These are phyloP conservation scores for Ditula angustiorana DNA, from an alignment of 2,888 invertebrate genomes.

Conservation along the genomic window DNA sequence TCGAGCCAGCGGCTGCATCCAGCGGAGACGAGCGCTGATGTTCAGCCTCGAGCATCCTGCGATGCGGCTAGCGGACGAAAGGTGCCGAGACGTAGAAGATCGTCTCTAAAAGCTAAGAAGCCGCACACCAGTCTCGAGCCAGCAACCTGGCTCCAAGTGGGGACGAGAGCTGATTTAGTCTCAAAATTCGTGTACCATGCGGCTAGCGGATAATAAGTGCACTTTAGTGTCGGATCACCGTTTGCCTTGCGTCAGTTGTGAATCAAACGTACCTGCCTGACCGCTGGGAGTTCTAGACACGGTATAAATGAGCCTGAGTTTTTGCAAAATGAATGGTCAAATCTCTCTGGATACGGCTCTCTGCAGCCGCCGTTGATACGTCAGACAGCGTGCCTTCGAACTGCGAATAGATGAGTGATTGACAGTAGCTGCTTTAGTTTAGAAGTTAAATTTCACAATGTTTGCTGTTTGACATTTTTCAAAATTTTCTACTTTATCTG, in stretches of 20 bases:
- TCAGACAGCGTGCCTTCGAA: constrained; percentile 27
- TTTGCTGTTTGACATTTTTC: constrained; percentile 24
- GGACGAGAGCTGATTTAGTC: too few species aligned
- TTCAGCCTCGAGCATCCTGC: too few species aligned
- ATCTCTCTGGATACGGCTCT: not conserved
- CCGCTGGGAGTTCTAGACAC: not conserved
- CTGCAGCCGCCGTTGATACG: constrained; percentile 39
- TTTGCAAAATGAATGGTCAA: not conserved
- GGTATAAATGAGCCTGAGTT: not conserved
- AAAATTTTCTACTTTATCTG: constrained; percentile 6
- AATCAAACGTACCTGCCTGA: not conserved
- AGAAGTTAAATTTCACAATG: constrained; percentile 11
- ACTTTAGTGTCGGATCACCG: not conserved
- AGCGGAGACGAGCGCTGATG: too few species aligned
- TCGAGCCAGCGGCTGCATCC: too few species aligned
- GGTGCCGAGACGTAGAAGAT: too few species aligned
- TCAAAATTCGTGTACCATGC: too few species aligned
- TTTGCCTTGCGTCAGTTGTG: constrained; percentile 3
- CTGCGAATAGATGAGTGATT: constrained; percentile 12
- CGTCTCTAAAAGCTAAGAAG: too few species aligned
- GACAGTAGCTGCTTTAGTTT: constrained; percentile 2
- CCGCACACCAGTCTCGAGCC: too few species aligned
- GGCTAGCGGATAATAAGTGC: constrained; percentile 2
- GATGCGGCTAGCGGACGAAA: too few species aligned
- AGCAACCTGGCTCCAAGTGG: too few species aligned